Evolutionary conservation across 1,140 invertebrate genomes (phyloP), one percentile per base, ranked within the genome.

Genomic region (Chionoecetes opilio): DNA sequence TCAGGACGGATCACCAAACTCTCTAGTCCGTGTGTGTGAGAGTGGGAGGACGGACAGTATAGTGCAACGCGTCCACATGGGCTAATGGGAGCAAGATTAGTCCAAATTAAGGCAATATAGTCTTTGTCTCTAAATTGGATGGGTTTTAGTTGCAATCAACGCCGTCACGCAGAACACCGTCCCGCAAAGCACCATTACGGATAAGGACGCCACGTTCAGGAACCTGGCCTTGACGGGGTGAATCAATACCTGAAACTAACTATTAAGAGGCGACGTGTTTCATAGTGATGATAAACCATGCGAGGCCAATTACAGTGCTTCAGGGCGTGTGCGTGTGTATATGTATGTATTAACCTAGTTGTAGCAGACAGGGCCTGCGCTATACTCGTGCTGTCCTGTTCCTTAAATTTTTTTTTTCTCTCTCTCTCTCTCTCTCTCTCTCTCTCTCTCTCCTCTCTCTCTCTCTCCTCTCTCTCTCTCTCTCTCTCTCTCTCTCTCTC

Each of bases 71-170:
- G 8, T 1, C 63, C 63, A n/a, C 11, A 53, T 17, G 63, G 63
- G n/a, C 21, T 26, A n/a, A 3, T n/a, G 63, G n/a, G n/a, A 75
- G n/a, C 63, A 75, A 75, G 63, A 75, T 75, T 75, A 75, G 63
- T n/a, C n/a, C 63, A 75, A 75, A 75, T 75, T 75, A 75, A 75
- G 63, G 63, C 63, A 6, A 75, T 75, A 17, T 75, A 75, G n/a
- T 75, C 63, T 21, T 75, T 26, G 6, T 3, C 21, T 75, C 63
- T 75, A 75, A 75, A 75, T n/a, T 75, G 63, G 63, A n/a, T n/a
- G 63, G 3, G 21, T 1, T 26, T 5, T 26, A 75, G 21, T 75
- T n/a, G 63, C n/a, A 6, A 75, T 75, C n/a, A 75, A 75, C 26
- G 63, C n/a, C 63, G n/a, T n/a, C n/a, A n/a, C n/a, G n/a, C n/a